A percentile compares a stretch with the other conserved stretches of the same genome.
Conservation (phyloP, 2,113 vertebrate genomes). For the Ochotona princeps region DNA sequence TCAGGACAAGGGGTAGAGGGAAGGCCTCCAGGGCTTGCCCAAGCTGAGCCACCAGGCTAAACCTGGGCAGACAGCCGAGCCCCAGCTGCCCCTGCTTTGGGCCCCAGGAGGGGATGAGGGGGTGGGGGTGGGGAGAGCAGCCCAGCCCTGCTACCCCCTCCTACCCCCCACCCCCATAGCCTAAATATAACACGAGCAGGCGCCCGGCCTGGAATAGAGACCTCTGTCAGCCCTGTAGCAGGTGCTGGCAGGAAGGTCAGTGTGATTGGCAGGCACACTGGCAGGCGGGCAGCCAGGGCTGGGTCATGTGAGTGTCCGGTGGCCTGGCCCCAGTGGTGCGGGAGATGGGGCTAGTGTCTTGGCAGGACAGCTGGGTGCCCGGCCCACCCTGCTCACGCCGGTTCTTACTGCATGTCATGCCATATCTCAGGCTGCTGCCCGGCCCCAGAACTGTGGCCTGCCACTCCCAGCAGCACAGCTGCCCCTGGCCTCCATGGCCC, state of each 20-base stretch:
- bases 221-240: conserved; percentile 79
- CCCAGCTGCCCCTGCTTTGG: conserved; percentile 54
- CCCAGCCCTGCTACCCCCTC: conserved; percentile 17
- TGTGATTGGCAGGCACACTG: conserved; percentile 63
- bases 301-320: conserved; percentile 76
- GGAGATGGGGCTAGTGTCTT: conserved; percentile 66
- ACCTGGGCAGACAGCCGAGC: conserved; percentile 48
- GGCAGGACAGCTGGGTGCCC: conserved; percentile 67
- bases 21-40: neutral
- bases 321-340: neutral
- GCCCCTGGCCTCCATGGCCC: neutral
- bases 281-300: conserved; percentile 55
- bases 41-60: neutral
- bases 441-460: neutral
- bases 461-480: neutral
- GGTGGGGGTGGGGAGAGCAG: neutral
- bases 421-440: neutral
- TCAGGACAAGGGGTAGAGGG: too few relatives aligned
- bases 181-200: conserved; percentile 81
- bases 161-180: neutral
- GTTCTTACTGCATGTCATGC: too few relatives aligned
- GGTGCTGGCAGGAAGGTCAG: conserved; percentile 76
- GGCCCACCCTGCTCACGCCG: neutral
- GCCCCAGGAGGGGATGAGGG: conserved; percentile 54
- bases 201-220: conserved; percentile 80